Conservation (phyloP, 2,797 vertebrate genomes). For the Epinephelus coioides region DNA sequence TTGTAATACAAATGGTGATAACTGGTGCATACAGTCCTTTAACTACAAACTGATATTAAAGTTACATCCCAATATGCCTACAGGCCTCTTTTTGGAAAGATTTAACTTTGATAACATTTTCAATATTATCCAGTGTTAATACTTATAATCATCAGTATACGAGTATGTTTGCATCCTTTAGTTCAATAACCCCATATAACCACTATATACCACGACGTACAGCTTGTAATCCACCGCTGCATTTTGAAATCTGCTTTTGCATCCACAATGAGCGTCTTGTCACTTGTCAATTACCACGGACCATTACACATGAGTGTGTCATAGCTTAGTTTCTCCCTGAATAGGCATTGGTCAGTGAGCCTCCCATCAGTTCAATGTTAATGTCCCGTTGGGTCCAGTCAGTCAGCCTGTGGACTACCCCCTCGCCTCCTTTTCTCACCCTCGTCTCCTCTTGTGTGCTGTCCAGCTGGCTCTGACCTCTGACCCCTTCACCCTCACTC, state of each 20-base stretch:
- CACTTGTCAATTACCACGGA: slow-evolving; percentile 82
- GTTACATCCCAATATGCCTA: not conserved
- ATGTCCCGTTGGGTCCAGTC: slow-evolving; percentile 79
- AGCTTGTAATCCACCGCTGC: slow-evolving; percentile 57
- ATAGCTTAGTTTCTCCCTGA: slow-evolving; percentile 62
- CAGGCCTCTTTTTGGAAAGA: not conserved
- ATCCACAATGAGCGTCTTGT: slow-evolving; percentile 70
- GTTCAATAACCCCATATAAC: slow-evolving; percentile 25
- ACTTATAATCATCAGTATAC: not conserved
- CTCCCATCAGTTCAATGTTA: slow-evolving; percentile 87
- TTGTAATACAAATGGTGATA: not conserved
- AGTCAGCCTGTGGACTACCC: slow-evolving; percentile 58
- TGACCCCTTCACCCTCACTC: slow-evolving; percentile 85
- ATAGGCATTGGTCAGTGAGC: slow-evolving; percentile 72
- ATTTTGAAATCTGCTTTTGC: slow-evolving; percentile 62
- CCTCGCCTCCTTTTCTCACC: slow-evolving; percentile 83
- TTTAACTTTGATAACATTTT: not conserved
- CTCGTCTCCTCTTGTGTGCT: slow-evolving; percentile 86
- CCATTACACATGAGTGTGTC: slow-evolving; percentile 82
- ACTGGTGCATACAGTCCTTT: not conserved
- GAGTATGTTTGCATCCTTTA: slow-evolving; percentile 13
- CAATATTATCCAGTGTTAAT: not conserved
- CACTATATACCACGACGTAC: slow-evolving; percentile 22
- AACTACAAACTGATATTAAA: slow-evolving; percentile 3
- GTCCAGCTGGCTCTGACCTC: slow-evolving; percentile 87